Evolutionary conservation across 2,113 vertebrate genomes (phyloP).

Genomic region (Ailuropoda melanoleuca): DNA sequence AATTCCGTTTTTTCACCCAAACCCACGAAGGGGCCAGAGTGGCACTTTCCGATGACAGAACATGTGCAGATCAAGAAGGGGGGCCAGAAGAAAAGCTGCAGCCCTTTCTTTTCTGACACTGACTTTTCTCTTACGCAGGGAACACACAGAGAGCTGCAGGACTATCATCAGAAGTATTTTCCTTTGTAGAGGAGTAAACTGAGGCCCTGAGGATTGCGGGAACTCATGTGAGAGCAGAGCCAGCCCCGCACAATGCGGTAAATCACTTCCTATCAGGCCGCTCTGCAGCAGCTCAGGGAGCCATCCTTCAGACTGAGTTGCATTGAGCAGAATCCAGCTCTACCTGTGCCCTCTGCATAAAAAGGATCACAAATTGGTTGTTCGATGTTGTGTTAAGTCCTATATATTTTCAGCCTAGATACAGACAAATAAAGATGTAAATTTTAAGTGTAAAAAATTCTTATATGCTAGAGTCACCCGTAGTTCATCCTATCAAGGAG

Average conservation of each 20-base stretch:
- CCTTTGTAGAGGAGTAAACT: neutral
- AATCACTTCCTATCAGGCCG: neutral
- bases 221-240: neutral
- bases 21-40: neutral
- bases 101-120: neutral
- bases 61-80: neutral
- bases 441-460: neutral
- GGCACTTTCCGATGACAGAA: neutral
- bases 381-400: neutral
- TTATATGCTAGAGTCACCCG: neutral
- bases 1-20: neutral
- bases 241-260: neutral
- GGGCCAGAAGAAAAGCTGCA: neutral
- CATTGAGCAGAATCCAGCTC: neutral
- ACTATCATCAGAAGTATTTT: neutral
- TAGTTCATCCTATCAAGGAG: neutral
- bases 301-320: neutral
- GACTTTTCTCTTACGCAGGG: neutral
- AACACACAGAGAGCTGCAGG: neutral
- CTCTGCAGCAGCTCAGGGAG: neutral
- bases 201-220: neutral
- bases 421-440: neutral
- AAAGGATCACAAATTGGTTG: neutral
- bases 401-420: neutral
- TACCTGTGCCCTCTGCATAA: neutral